Conservation (phyloP, 2,888 invertebrate genomes). For the Agrenia bidenticulata region DNA sequence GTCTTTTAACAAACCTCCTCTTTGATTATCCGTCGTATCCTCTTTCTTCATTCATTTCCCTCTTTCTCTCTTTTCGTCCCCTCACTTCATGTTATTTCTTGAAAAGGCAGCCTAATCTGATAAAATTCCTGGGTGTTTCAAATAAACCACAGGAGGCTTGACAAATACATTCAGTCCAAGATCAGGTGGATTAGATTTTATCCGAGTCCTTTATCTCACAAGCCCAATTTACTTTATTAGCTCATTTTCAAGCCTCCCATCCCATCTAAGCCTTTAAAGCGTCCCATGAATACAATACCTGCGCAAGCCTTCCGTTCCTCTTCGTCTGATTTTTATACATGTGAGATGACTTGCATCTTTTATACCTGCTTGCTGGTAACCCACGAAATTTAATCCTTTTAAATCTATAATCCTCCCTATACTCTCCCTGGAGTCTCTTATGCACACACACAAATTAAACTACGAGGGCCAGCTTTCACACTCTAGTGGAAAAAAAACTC, state of each 20-base stretch:
- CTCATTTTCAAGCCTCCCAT: constrained; percentile 10
- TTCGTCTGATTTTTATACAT: too few species aligned
- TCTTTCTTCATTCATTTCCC: constrained; percentile 1
- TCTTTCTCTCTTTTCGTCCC: neutral
- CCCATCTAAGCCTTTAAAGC: too few species aligned
- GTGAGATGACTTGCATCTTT: too few species aligned
- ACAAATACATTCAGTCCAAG: neutral
- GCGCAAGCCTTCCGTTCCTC: too few species aligned
- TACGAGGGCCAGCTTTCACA: too few species aligned
- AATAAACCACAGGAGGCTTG: constrained; percentile 14
- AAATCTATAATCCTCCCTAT: too few species aligned
- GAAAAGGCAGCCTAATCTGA: constrained; percentile 6
- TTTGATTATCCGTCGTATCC: neutral
- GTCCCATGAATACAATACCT: too few species aligned
- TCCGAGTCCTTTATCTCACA: constrained; percentile 8
- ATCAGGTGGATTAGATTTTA: constrained; percentile 15
- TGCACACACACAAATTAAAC: too few species aligned
- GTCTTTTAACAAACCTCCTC: constrained; percentile 5
- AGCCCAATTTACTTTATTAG: constrained; percentile 23
- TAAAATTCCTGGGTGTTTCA: constrained; percentile 15
- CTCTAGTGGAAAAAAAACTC: too few species aligned
- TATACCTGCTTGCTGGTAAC: too few species aligned
- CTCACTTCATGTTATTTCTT: neutral
- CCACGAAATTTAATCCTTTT: too few species aligned
- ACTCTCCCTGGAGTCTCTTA: too few species aligned